phyloP scores from a whole-genome alignment of 2,113 vertebrate species.

The Lasiurus borealis region DNA sequence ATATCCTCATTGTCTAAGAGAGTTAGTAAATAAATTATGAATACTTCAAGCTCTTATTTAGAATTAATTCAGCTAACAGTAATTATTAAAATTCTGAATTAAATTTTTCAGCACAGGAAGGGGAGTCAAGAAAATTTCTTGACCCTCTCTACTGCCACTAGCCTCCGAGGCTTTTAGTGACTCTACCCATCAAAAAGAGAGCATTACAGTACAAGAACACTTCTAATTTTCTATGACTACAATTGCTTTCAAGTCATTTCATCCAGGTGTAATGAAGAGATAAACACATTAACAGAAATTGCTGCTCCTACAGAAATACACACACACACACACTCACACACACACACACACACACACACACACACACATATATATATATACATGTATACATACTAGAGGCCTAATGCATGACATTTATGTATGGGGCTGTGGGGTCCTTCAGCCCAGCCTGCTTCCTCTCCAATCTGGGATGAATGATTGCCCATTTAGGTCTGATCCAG shows the following conservation, averaged over 20 bases:
- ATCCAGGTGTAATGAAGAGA: slow-evolving; percentile 17
- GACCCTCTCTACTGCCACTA: background rate
- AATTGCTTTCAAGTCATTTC: slow-evolving; percentile 28
- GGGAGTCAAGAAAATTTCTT: background rate
- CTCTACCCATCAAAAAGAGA: background rate
- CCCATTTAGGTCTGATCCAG: no score
- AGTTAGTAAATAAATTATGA: background rate
- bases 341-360: no score
- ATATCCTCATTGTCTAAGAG: background rate
- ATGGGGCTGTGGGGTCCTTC: no score
- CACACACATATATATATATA: no score
- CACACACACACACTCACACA: no score
- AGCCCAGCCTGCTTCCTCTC: no score
- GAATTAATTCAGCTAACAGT: background rate
- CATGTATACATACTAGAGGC: no score
- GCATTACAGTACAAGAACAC: rapidly evolving
- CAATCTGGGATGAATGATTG: no score
- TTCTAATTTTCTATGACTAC: background rate
- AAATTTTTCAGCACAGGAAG: background rate
- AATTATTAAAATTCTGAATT: slow-evolving; percentile 1
- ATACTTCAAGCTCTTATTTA: background rate
- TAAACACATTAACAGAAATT: slow-evolving; percentile 40
- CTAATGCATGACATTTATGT: no score
- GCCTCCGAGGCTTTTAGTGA: background rate
- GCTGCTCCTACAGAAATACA: background rate